Conservation (phyloP, 2,888 invertebrate genomes). For the Acleris literana region DNA sequence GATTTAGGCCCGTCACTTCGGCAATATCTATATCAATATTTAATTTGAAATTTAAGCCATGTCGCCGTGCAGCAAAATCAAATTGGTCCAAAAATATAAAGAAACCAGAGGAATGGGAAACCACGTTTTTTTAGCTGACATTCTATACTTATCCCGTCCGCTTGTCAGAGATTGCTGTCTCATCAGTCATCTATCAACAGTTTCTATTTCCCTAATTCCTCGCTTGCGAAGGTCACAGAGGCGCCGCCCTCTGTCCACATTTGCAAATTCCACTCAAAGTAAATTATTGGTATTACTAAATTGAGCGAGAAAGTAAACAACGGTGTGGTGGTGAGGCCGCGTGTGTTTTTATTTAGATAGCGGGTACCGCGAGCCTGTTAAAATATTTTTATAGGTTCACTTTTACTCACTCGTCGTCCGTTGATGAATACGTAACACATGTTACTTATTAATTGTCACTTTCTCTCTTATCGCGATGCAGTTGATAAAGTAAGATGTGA, state of each 20-base stretch:
- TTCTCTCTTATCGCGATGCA: slow-evolving; percentile 38
- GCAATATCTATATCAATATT: too few species aligned
- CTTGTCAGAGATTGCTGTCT: too few species aligned
- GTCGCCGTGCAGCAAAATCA: too few species aligned
- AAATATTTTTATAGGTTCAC: slow-evolving; percentile 35
- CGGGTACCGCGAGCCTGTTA: slow-evolving; percentile 17
- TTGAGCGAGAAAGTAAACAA: slow-evolving; percentile 33
- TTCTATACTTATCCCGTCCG: too few species aligned
- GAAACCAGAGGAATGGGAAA: too few species aligned
- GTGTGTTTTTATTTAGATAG: slow-evolving; percentile 32
- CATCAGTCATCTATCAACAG: too few species aligned
- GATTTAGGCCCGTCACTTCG: too few species aligned
- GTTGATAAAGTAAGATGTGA: slow-evolving; percentile 11
- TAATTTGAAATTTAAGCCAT: too few species aligned
- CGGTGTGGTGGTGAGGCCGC: slow-evolving; percentile 14
- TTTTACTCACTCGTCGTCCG: slow-evolving; percentile 32
- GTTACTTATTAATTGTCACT: slow-evolving; percentile 55
- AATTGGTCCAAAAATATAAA: too few species aligned
- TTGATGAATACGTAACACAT: slow-evolving; percentile 35
- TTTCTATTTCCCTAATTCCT: too few species aligned
- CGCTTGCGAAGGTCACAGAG: not conserved
- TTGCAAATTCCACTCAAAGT: slow-evolving; percentile 10
- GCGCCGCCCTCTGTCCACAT: not conserved
- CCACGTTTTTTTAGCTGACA: too few species aligned
- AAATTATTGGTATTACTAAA: slow-evolving; percentile 22